phyloP scores from a whole-genome alignment of 2,113 vertebrate species.

The Empidonax traillii region DNA sequence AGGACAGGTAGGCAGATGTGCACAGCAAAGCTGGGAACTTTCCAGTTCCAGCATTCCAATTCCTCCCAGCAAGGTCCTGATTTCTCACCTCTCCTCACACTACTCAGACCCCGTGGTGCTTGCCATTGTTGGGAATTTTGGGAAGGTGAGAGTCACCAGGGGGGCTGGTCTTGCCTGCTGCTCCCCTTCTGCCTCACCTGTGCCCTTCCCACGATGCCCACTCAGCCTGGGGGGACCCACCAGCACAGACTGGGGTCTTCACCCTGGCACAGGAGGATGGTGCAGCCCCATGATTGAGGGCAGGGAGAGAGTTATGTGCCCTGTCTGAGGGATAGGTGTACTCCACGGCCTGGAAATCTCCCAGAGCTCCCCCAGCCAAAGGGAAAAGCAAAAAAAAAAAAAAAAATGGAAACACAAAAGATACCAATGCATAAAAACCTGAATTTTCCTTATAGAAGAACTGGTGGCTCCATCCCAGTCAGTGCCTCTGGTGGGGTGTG shows the following conservation, averaged over 20 bases:
- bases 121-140: fast-evolving
- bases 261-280: fast-evolving
- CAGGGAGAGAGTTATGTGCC: fast-evolving
- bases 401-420: not conserved
- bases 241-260: not conserved
- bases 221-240: fast-evolving
- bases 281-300: fast-evolving
- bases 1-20: fast-evolving
- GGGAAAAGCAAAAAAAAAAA: not conserved
- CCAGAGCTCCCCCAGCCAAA: fast-evolving
- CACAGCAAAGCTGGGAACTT: not conserved
- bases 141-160: not conserved
- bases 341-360: not conserved
- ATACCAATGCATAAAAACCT: not conserved
- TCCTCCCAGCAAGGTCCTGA: not conserved
- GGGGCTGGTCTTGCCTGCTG: not conserved
- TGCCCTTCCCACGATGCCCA: fast-evolving
- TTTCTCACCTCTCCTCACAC: not conserved
- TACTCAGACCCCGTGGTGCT: not conserved
- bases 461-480: not conserved
- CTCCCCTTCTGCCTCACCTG: not conserved
- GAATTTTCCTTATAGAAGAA: not conserved
- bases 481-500: not conserved
- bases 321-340: fast-evolving
- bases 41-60: fast-evolving